A percentile compares a stretch with the other conserved stretches of the same genome.
phyloP scores from a whole-genome alignment of 1,140 invertebrate genomes.

The Drosophila neocordata region DNA sequence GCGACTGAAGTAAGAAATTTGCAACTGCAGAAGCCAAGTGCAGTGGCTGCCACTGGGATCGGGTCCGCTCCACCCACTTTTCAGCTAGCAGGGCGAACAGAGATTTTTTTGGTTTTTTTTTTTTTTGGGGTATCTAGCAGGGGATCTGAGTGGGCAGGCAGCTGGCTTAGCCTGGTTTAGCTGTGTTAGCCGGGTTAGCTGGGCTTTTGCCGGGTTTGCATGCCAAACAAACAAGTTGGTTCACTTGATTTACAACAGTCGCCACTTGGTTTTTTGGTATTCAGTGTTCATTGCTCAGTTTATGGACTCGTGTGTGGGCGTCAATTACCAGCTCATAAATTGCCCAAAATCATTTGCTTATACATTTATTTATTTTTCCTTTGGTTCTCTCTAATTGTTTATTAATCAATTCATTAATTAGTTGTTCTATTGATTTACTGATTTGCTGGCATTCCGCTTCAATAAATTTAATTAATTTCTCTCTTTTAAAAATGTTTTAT shows the following conservation, averaged over 20 bases:
- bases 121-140: slow-evolving; percentile 52
- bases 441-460: slow-evolving; percentile 36
- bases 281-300: neutral
- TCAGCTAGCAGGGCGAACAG: slow-evolving; percentile 26
- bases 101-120: slow-evolving; percentile 26
- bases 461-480: slow-evolving; percentile 75
- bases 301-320: slow-evolving; percentile 45
- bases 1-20: slow-evolving; percentile 52
- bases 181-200: slow-evolving; percentile 1
- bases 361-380: slow-evolving; percentile 21
- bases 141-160: slow-evolving; percentile 40
- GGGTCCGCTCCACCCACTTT: slow-evolving; percentile 52
- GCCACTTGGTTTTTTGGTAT: slow-evolving; percentile 45
- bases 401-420: slow-evolving; percentile 69
- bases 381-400: slow-evolving; percentile 53
- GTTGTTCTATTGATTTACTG: slow-evolving; percentile 35
- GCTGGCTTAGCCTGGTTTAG: neutral
- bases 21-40: slow-evolving; percentile 66
- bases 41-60: slow-evolving; percentile 61
- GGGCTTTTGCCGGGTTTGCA: slow-evolving; percentile 47
- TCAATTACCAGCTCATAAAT: slow-evolving; percentile 61
- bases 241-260: slow-evolving; percentile 61
- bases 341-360: slow-evolving; percentile 43
- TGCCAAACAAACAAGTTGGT: slow-evolving; percentile 56
- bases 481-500: slow-evolving; percentile 42